These are phyloP conservation scores for Phoenicopterus ruber DNA, from an alignment of 2,113 vertebrate genomes.

Conservation along the genomic window DNA sequence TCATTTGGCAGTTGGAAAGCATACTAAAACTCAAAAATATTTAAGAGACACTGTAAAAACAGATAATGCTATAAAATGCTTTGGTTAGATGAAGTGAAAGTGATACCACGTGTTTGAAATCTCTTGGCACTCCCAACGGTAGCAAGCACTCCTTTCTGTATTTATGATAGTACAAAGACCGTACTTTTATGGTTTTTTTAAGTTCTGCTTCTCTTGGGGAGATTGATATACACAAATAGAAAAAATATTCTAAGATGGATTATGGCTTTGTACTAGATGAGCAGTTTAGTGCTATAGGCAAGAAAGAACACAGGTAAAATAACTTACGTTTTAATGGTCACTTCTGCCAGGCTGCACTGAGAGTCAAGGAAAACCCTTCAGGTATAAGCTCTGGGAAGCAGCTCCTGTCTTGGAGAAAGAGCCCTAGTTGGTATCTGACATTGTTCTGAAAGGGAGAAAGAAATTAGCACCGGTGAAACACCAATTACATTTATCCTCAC, in stretches of 20 bases:
- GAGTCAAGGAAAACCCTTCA: not conserved
- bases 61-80: not conserved
- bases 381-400: not conserved
- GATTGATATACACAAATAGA: not conserved
- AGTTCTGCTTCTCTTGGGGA: not conserved
- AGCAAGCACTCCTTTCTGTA: not conserved
- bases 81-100: not conserved
- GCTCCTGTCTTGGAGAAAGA: not conserved
- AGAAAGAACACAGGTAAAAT: not conserved
- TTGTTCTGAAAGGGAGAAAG: not conserved
- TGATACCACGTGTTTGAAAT: not conserved
- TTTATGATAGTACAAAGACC: not conserved
- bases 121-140: not conserved
- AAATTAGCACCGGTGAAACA: accelerated
- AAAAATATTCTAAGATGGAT: not conserved
- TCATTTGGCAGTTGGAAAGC: not conserved
- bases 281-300: not conserved
- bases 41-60: not conserved
- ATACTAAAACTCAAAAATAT: not conserved
- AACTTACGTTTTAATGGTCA: not conserved
- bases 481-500: not conserved
- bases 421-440: not conserved
- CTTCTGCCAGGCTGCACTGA: not conserved
- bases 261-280: not conserved
- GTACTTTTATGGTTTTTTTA: not conserved